Conservation (phyloP, 2,797 vertebrate genomes). For the Clarias fuscus region DNA sequence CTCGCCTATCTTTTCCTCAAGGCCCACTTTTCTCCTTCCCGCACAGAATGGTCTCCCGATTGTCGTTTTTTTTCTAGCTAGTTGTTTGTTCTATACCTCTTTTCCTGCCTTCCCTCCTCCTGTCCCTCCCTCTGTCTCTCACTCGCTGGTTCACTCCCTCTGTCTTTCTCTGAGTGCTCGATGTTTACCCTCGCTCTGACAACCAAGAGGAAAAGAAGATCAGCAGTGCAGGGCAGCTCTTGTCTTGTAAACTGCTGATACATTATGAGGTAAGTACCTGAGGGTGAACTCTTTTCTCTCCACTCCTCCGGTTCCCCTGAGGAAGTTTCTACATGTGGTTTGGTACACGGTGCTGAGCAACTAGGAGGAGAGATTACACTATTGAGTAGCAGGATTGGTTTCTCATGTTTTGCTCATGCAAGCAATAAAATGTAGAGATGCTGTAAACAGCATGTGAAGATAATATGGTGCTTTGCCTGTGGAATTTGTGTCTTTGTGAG, state of each 20-base stretch:
- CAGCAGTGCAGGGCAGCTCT: conserved; percentile 5
- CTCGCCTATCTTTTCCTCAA: conserved; percentile 20
- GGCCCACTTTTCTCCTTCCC: neutral
- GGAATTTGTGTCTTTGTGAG: conserved; percentile 19
- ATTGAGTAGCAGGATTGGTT: neutral
- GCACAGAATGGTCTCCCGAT: neutral
- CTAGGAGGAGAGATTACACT: neutral
- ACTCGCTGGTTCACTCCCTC: neutral
- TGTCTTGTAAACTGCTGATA: conserved; percentile 12
- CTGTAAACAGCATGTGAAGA: neutral
- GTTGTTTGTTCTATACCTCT: conserved; percentile 34
- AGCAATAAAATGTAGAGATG: neutral
- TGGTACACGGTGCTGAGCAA: neutral
- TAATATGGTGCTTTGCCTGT: neutral
- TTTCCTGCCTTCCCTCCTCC: conserved; percentile 34
- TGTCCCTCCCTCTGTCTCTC: conserved; percentile 20
- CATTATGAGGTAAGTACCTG: conserved; percentile 36
- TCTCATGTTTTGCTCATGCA: neutral
- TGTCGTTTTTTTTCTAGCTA: conserved; percentile 3
- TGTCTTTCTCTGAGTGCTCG: conserved; percentile 22
- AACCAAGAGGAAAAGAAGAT: conserved; percentile 31
- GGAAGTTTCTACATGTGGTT: neutral
- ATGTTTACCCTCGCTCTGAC: conserved; percentile 49
- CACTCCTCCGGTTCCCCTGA: neutral
- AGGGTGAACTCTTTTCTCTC: neutral